Evolutionary conservation across 2,113 vertebrate genomes (phyloP).

Genomic region (Cyprinodon variegatus): DNA sequence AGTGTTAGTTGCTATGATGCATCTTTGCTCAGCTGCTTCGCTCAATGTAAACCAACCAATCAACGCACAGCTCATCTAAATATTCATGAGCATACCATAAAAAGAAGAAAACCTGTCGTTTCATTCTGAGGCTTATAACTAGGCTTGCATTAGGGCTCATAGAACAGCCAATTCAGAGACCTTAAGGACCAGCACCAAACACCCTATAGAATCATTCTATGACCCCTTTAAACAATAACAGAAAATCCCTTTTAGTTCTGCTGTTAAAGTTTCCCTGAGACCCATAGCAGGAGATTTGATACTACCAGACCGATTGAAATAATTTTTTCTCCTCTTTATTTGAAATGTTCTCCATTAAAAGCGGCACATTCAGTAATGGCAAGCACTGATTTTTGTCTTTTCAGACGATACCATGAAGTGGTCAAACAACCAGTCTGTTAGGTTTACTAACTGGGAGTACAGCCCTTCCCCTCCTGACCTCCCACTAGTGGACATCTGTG

Average conservation of each 20-base stretch:
- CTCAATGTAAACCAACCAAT: too few species aligned
- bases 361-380: too few species aligned
- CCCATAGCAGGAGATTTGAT: neutral
- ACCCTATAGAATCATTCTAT: too few species aligned
- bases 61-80: too few species aligned
- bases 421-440: constrained; percentile 75
- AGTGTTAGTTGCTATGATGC: too few species aligned
- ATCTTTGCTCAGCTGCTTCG: too few species aligned
- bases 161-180: too few species aligned
- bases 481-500: constrained; percentile 79
- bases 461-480: constrained; percentile 46
- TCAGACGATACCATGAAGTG: constrained; percentile 84
- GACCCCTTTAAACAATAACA: neutral
- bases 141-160: too few species aligned
- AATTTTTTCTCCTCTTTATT: neutral
- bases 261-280: neutral
- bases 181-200: too few species aligned
- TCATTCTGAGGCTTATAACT: too few species aligned
- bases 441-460: constrained; percentile 83
- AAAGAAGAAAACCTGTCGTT: too few species aligned
- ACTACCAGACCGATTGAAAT: neutral
- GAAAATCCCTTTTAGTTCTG: constrained; percentile 43
- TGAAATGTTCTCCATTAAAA: neutral
- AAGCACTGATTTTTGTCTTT: constrained; percentile 25
- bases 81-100: too few species aligned